These are phyloP conservation scores for Pterostichus madidus DNA, from an alignment of 2,888 invertebrate genomes.

Conservation along the genomic window DNA sequence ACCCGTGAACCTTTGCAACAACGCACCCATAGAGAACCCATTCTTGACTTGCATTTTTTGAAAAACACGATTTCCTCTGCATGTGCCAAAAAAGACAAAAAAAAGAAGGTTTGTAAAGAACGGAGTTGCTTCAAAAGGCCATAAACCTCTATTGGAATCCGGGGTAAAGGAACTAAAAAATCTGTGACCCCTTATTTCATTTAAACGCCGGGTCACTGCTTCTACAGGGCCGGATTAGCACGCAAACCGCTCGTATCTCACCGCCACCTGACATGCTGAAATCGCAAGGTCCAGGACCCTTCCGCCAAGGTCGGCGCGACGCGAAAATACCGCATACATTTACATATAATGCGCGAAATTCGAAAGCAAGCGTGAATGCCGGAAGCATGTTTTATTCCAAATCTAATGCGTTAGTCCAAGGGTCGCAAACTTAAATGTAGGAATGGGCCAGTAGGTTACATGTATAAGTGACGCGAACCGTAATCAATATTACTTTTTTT, in stretches of 20 bases:
- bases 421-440: no score
- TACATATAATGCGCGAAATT: constrained; percentile 5
- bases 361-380: constrained; percentile 39
- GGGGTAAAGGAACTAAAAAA: constrained; percentile 39
- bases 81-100: no score
- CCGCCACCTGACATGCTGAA: not conserved
- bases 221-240: constrained; percentile 8
- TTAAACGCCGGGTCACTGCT: constrained; percentile 26
- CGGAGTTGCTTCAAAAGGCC: not conserved
- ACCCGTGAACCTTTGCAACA: no score
- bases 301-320: not conserved
- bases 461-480: no score
- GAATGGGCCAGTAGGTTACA: no score
- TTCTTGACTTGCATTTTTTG: no score
- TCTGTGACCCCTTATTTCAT: constrained; percentile 39
- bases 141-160: constrained; percentile 10
- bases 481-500: no score
- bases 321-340: constrained; percentile 21
- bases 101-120: no score
- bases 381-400: constrained; percentile 7
- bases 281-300: constrained; percentile 21
- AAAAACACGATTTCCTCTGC: no score
- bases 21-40: no score
- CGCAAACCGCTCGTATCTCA: constrained; percentile 25
- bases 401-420: not conserved